phyloP scores from a whole-genome alignment of 2,113 vertebrate species.

The Pholis gunnellus region DNA sequence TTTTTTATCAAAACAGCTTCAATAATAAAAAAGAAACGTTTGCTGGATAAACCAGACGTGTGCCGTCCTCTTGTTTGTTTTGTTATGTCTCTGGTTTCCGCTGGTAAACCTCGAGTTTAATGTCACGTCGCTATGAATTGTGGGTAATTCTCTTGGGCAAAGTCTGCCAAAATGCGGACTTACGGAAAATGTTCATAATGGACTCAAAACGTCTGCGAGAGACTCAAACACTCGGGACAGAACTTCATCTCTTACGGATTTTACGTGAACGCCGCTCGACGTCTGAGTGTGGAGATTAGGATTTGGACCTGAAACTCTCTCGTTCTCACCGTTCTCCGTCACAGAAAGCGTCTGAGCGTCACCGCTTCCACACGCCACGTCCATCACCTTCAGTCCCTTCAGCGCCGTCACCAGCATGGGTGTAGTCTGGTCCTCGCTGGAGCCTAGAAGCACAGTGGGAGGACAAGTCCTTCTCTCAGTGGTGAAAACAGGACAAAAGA shows the following conservation, averaged over 20 bases:
- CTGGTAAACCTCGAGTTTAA: too few relatives aligned
- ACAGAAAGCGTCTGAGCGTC: constrained; percentile 97
- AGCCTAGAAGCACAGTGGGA: constrained; percentile 82
- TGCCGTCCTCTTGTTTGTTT: too few relatives aligned
- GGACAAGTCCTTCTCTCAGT: background rate
- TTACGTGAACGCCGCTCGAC: too few relatives aligned
- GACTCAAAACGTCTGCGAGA: too few relatives aligned
- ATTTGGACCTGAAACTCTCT: too few relatives aligned
- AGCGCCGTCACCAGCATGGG: constrained; percentile 94
- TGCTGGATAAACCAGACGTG: too few relatives aligned
- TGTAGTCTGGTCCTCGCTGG: constrained; percentile 97
- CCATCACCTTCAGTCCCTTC: constrained; percentile 95
- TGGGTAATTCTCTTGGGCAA: background rate
- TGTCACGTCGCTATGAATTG: background rate
- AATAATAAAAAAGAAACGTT: too few relatives aligned
- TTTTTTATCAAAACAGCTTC: too few relatives aligned
- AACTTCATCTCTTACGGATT: too few relatives aligned
- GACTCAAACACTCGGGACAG: too few relatives aligned
- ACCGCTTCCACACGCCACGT: constrained; percentile 95
- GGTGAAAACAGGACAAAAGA: background rate
- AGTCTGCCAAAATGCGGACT: background rate
- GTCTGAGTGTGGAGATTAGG: too few relatives aligned
- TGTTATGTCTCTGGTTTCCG: too few relatives aligned
- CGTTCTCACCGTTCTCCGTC: constrained; percentile 92
- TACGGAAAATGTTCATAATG: background rate